phyloP scores from a whole-genome alignment of 92 coral and sea anemone genomes.

The Palythoa heliodiscus region DNA sequence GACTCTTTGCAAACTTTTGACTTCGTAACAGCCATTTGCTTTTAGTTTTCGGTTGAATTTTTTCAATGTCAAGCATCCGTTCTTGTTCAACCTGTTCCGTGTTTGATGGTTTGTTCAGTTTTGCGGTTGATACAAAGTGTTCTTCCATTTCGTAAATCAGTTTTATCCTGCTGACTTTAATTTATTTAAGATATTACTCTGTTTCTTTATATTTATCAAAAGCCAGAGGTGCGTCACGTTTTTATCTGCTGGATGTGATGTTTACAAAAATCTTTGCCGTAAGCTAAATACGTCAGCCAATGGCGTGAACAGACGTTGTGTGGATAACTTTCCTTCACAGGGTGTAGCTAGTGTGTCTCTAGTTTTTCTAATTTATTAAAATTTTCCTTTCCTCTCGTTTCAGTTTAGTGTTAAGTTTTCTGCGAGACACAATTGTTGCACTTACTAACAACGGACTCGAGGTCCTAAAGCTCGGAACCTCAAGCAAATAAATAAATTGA shows the following conservation, averaged over 20 bases:
- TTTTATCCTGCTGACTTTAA: not conserved
- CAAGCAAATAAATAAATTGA: too few species aligned
- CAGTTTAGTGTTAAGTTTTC: not conserved
- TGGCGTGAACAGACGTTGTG: not conserved
- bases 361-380: not conserved
- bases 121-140: not conserved
- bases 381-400: not conserved
- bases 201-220: not conserved
- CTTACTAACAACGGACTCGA: not conserved
- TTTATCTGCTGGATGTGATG: not conserved
- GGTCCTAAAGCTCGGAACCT: too few species aligned
- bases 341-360: not conserved
- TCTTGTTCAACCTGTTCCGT: not conserved
- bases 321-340: not conserved
- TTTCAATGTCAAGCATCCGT: not conserved
- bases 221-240: conserved; percentile 6
- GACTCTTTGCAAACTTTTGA: conserved; percentile 4
- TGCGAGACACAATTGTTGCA: not conserved
- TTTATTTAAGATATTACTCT: not conserved
- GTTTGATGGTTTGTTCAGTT: not conserved
- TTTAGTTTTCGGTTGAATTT: not conserved
- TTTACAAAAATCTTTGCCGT: not conserved
- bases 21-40: conserved; percentile 27
- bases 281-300: not conserved
- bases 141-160: not conserved